Evolutionary conservation across 2,797 vertebrate genomes (phyloP).

Genomic region (Mus caroli): DNA sequence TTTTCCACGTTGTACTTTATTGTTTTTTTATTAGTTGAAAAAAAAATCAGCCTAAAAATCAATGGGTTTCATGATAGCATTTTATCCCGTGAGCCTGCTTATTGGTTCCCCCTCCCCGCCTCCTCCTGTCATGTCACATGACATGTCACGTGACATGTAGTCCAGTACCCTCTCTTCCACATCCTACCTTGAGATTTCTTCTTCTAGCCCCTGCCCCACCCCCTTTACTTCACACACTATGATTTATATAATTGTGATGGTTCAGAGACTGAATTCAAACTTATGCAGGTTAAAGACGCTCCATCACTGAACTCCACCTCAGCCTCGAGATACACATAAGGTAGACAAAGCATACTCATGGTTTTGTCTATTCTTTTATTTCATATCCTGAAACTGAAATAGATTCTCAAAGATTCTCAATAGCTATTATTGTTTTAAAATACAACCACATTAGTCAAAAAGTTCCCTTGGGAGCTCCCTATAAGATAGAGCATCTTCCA

Average conservation of each 20-base stretch:
- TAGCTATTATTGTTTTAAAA: neutral
- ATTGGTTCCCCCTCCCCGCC: neutral
- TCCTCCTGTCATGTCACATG: neutral
- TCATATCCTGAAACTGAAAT: neutral
- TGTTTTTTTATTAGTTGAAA: neutral
- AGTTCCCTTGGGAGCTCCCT: neutral
- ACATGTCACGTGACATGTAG: neutral
- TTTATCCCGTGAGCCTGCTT: neutral
- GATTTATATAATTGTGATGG: neutral
- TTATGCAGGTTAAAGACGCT: no score
- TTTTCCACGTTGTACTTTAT: neutral
- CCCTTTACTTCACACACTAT: neutral
- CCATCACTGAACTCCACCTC: neutral
- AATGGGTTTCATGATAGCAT: neutral
- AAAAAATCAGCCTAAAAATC: neutral
- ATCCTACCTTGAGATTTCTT: neutral
- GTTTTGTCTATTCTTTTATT: slow-evolving; percentile 23
- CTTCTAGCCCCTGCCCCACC: no score
- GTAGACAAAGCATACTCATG: neutral
- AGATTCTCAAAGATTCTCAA: neutral
- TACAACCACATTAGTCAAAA: neutral
- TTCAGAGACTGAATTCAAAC: neutral
- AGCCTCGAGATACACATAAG: neutral
- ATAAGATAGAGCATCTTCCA: neutral
- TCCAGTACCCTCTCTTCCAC: neutral